These are phyloP conservation scores for Sinhomidia bicolor DNA, from an alignment of 2,888 invertebrate genomes.

Conservation along the genomic window DNA sequence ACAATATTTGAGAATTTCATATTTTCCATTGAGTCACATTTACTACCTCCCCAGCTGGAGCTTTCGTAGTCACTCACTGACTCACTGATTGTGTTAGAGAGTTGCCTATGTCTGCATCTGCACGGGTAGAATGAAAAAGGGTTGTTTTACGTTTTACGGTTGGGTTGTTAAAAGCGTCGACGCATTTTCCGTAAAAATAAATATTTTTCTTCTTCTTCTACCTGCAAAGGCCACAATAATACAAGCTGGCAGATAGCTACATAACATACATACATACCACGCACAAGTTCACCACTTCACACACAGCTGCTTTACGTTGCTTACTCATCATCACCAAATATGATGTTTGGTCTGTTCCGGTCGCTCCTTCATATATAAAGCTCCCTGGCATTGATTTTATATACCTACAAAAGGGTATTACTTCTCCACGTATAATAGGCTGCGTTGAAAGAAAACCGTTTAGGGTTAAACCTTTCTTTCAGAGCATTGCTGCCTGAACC, in stretches of 20 bases:
- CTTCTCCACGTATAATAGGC: not conserved
- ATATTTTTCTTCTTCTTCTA: not conserved
- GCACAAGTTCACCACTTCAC: not conserved
- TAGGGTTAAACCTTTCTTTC: constrained; percentile 4
- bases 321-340: constrained; percentile 53
- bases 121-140: too few species aligned
- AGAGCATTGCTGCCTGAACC: not conserved
- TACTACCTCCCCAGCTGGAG: constrained; percentile 41
- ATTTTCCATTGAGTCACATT: not conserved
- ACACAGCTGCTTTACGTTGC: constrained; percentile 46
- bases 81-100: too few species aligned
- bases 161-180: constrained; percentile 56
- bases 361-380: not conserved
- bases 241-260: not conserved
- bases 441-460: not conserved
- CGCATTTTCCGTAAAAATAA: constrained; percentile 52
- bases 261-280: not conserved
- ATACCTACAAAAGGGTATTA: not conserved
- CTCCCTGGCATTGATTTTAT: not conserved
- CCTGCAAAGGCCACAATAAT: constrained; percentile 25
- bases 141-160: constrained; percentile 34
- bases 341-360: constrained; percentile 47
- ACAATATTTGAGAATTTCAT: not conserved
- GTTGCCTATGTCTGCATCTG: too few species aligned
- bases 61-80: not conserved